These are phyloP conservation scores for Platorchestia sp. DNA, from an alignment of 1,140 invertebrate genomes.

Conservation along the genomic window DNA sequence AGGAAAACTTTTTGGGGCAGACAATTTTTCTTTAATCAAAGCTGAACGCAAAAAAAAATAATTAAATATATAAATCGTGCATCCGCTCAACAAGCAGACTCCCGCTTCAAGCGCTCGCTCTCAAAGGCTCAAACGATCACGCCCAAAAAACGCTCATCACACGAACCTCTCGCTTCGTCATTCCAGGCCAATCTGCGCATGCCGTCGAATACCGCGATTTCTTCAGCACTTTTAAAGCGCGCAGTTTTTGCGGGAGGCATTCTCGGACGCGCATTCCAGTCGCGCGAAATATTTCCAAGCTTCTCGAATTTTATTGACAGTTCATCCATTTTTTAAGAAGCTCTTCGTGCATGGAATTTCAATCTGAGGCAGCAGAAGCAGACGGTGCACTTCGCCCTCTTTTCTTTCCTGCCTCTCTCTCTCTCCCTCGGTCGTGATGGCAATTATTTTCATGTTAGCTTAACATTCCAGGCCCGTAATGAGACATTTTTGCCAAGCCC, in stretches of 20 bases:
- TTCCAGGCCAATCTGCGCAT: not conserved
- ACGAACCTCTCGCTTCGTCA: not conserved
- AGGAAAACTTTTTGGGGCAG: too few species aligned
- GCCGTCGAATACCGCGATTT: not conserved
- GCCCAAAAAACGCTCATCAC: not conserved
- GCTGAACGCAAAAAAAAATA: too few species aligned
- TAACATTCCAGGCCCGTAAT: conserved; percentile 33
- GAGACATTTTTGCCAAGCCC: not conserved
- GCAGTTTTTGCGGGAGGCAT: not conserved
- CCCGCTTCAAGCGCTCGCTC: too few species aligned
- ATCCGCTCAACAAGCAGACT: too few species aligned
- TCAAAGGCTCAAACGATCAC: too few species aligned
- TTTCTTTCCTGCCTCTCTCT: not conserved
- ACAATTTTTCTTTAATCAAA: too few species aligned
- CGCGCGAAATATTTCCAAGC: conserved; percentile 41
- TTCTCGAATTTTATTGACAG: conserved; percentile 52
- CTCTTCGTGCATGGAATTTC: conserved; percentile 46
- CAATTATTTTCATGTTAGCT: conserved; percentile 54
- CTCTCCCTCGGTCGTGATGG: conserved; percentile 4
- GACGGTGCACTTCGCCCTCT: not conserved
- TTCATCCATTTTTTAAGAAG: conserved; percentile 52
- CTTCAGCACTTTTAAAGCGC: not conserved
- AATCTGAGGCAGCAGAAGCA: conserved; percentile 3
- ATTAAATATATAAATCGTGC: too few species aligned
- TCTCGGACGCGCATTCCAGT: conserved; percentile 13